Evolutionary conservation across 2,113 vertebrate genomes (phyloP).

Genomic region (Odobenus rosmarus): DNA sequence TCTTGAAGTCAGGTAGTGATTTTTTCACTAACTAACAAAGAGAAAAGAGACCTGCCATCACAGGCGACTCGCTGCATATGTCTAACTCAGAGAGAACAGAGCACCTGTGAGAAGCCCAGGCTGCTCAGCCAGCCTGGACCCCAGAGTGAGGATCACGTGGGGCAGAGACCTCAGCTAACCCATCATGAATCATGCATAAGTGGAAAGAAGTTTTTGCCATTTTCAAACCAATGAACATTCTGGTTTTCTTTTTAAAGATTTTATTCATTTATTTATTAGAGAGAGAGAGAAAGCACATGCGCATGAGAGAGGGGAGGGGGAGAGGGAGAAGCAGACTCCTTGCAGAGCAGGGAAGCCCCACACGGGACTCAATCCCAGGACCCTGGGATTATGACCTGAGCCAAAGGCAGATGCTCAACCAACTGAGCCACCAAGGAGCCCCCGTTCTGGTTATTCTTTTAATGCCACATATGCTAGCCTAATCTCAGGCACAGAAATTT

Average conservation of each 20-base stretch:
- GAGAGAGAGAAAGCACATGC: too few species aligned
- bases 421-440: background rate
- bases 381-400: too few species aligned
- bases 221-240: background rate
- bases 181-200: background rate
- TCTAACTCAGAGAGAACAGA: background rate
- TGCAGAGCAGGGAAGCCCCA: too few species aligned
- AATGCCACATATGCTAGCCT: background rate
- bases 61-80: background rate
- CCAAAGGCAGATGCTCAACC: background rate
- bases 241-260: background rate
- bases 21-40: slow-evolving; percentile 5
- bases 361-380: too few species aligned
- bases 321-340: too few species aligned
- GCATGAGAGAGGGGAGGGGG: too few species aligned
- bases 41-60: background rate
- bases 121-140: background rate
- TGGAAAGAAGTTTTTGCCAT: background rate
- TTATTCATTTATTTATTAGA: background rate
- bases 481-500: background rate
- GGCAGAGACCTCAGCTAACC: background rate
- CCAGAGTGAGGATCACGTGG: background rate
- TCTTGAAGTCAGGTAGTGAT: background rate
- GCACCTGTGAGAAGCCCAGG: background rate
- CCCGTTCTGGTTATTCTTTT: background rate